These are phyloP conservation scores for Drosophila bunnanda DNA, from an alignment of 2,888 invertebrate species.

Conservation along the genomic window DNA sequence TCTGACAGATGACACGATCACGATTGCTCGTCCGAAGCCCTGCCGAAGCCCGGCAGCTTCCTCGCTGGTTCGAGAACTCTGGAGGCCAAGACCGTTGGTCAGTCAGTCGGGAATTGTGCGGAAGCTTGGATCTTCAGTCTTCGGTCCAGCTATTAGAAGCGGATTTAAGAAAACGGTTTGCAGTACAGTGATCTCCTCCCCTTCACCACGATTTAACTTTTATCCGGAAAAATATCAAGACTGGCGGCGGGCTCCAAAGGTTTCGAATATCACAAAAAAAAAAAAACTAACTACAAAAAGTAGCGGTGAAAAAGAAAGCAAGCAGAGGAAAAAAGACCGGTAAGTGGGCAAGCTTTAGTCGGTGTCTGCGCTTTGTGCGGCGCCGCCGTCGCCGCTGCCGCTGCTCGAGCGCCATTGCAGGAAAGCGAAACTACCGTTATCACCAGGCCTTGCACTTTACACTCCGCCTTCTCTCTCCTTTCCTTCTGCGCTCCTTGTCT, in stretches of 20 bases:
- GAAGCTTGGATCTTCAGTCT: slow-evolving; percentile 39
- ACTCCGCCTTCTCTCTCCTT: slow-evolving; percentile 17
- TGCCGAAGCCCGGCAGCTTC: slow-evolving; percentile 20
- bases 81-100: slow-evolving; percentile 44
- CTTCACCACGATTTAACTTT: neutral
- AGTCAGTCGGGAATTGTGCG: slow-evolving; percentile 72
- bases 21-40: slow-evolving; percentile 30
- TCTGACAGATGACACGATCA: slow-evolving; percentile 10
- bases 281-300: neutral
- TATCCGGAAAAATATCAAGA: slow-evolving; percentile 9
- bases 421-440: slow-evolving; percentile 62
- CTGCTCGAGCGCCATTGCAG: slow-evolving; percentile 63
- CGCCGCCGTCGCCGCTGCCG: neutral
- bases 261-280: neutral
- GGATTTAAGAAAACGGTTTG: slow-evolving; percentile 23
- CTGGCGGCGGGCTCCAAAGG: slow-evolving; percentile 37
- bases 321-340: slow-evolving; percentile 51
- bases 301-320: slow-evolving; percentile 10
- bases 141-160: slow-evolving; percentile 11
- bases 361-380: slow-evolving; percentile 44
- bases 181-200: slow-evolving; percentile 17
- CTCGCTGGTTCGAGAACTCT: slow-evolving; percentile 25
- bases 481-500: neutral
- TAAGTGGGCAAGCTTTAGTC: slow-evolving; percentile 62
- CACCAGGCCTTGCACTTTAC: slow-evolving; percentile 43